phyloP scores from a whole-genome alignment of 2,888 invertebrate genomes.

The Hypomecis punctinalis region DNA sequence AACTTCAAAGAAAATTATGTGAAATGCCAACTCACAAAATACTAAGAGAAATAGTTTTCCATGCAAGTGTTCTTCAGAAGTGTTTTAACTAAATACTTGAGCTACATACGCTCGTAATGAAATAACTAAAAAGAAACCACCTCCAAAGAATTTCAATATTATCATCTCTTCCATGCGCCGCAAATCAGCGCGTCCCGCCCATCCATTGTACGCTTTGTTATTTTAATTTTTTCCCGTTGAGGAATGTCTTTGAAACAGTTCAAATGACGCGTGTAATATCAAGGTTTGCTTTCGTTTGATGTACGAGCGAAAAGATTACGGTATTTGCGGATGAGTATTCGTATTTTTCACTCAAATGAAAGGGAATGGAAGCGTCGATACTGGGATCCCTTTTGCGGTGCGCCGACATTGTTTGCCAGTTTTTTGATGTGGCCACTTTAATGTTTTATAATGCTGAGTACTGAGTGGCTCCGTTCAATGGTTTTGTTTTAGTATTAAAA shows the following conservation, averaged over 20 bases:
- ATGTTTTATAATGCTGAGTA: slow-evolving; percentile 41
- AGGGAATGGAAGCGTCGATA: slow-evolving; percentile 68
- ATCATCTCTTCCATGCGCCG: slow-evolving; percentile 55
- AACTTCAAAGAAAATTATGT: no score
- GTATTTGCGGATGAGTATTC: slow-evolving; percentile 68
- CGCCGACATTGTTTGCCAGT: slow-evolving; percentile 57
- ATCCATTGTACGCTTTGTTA: slow-evolving; percentile 74
- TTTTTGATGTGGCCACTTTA: slow-evolving; percentile 65
- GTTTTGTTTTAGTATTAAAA: slow-evolving; percentile 28
- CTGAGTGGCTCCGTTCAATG: slow-evolving; percentile 16
- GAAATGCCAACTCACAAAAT: no score
- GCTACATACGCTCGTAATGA: slow-evolving; percentile 11
- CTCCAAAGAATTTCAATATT: slow-evolving; percentile 73
- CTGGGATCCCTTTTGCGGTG: slow-evolving; percentile 68
- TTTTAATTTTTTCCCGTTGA: slow-evolving; percentile 78
- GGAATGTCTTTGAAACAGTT: slow-evolving; percentile 83
- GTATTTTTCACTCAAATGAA: slow-evolving; percentile 75
- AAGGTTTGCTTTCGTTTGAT: slow-evolving; percentile 78
- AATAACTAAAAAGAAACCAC: slow-evolving; percentile 38
- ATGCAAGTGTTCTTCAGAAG: background rate
- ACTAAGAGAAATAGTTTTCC: no score
- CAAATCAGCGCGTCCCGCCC: slow-evolving; percentile 60
- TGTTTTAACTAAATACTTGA: slow-evolving; percentile 6
- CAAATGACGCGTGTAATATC: slow-evolving; percentile 84
- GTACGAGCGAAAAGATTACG: slow-evolving; percentile 71